These are phyloP conservation scores for Dendroctonus ponderosae DNA, from an alignment of 1,140 invertebrate species.

Conservation along the genomic window DNA sequence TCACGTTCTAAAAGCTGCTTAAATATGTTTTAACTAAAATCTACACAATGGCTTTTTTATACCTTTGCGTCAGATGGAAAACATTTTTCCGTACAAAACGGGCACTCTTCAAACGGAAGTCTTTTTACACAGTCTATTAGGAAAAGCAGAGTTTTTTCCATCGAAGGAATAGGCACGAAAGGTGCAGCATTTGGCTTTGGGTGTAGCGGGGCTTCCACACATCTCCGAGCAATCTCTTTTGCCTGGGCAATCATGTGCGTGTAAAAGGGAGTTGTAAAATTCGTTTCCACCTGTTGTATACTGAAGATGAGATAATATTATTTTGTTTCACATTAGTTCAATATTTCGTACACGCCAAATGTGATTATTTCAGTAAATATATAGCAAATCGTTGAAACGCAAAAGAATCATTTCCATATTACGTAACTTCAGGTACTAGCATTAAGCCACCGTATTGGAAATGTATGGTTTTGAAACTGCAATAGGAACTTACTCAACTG, in stretches of 20 bases:
- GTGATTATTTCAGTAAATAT: too few relatives aligned
- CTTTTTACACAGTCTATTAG: constrained; percentile 62
- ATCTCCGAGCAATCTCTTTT: constrained; percentile 66
- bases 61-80: constrained; percentile 61
- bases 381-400: too few relatives aligned
- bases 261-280: constrained; percentile 64
- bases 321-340: neutral
- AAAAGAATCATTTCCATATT: too few relatives aligned
- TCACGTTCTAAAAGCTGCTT: constrained; percentile 56
- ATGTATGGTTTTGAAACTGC: neutral
- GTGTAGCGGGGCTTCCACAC: constrained; percentile 68
- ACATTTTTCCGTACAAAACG: constrained; percentile 61
- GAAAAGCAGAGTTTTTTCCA: constrained; percentile 62
- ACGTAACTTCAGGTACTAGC: too few relatives aligned
- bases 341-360: too few relatives aligned
- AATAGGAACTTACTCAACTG: constrained; percentile 55
- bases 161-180: constrained; percentile 64
- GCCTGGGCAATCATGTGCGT: constrained; percentile 65
- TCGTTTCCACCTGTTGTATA: constrained; percentile 60
- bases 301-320: constrained; percentile 44
- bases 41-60: constrained; percentile 24
- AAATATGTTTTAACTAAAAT: constrained; percentile 12
- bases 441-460: neutral
- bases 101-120: constrained; percentile 63
- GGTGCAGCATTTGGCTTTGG: constrained; percentile 52